Percentiles rank a stretch among this genome's conserved stretches.
Evolutionary conservation across 2,888 invertebrate species (phyloP).

Genomic region (Teleiodes luculella): DNA sequence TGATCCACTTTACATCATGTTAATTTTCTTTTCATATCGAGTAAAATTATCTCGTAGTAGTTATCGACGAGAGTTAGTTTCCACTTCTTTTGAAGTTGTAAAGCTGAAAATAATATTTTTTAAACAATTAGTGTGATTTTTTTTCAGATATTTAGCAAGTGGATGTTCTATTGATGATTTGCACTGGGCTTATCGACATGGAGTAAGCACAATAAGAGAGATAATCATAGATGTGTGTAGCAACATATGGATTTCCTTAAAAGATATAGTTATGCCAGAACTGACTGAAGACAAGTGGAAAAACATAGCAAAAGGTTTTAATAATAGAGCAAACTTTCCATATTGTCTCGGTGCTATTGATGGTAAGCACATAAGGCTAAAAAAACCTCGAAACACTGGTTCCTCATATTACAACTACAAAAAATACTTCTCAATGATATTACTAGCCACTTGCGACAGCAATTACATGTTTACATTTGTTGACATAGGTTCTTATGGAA

Average conservation of each 20-base stretch:
- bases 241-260: conserved; percentile 20
- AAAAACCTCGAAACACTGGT: conserved; percentile 23
- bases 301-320: conserved; percentile 26
- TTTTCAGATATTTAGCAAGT: conserved; percentile 20
- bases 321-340: conserved; percentile 28
- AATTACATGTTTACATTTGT: conserved; percentile 24
- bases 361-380: conserved; percentile 28
- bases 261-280: conserved; percentile 16
- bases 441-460: conserved; percentile 24
- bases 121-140: conserved; percentile 12
- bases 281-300: conserved; percentile 23
- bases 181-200: conserved; percentile 2
- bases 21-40: conserved; percentile 15
- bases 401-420: conserved; percentile 25
- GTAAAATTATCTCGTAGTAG: conserved; percentile 16
- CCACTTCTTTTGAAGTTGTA: conserved; percentile 16
- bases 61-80: no score
- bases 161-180: conserved; percentile 17
- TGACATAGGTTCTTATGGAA: conserved; percentile 25
- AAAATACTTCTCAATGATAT: conserved; percentile 23
- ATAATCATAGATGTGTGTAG: background rate
- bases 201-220: background rate
- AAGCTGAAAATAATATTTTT: conserved; percentile 14
- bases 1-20: conserved; percentile 14
- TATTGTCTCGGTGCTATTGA: conserved; percentile 26